phyloP scores from a whole-genome alignment of 2,888 invertebrate species.

The Mayetiola destructor region DNA sequence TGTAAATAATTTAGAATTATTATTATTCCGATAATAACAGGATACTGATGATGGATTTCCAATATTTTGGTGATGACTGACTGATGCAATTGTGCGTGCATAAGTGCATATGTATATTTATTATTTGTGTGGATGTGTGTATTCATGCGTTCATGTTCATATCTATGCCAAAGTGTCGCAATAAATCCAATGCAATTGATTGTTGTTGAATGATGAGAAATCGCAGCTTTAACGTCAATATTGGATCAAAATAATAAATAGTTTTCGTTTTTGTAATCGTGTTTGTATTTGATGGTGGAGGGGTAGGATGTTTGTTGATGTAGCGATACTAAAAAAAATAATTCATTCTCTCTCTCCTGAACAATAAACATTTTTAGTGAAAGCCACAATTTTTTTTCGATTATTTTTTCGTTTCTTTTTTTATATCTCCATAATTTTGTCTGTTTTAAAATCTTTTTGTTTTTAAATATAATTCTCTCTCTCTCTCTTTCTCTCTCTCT shows the following conservation, averaged over 20 bases:
- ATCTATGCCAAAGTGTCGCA: not conserved
- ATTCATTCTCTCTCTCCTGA: constrained; percentile 10
- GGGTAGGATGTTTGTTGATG: not conserved
- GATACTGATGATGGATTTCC: not conserved
- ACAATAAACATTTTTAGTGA: not conserved
- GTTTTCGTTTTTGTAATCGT: not conserved
- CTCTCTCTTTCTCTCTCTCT: not conserved
- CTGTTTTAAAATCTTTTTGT: not conserved
- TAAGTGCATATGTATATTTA: not conserved
- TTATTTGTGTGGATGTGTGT: not conserved
- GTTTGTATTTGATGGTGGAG: not conserved
- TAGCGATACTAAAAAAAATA: constrained; percentile 8
- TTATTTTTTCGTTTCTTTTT: not conserved
- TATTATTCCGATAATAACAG: not conserved
- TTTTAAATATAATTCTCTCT: not conserved
- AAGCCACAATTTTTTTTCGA: constrained; percentile 4
- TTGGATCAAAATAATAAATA: too few relatives aligned
- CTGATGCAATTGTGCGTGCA: not conserved
- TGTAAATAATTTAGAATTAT: not conserved
- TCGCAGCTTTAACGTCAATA: too few relatives aligned
- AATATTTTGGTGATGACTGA: not conserved
- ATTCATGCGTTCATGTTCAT: not conserved
- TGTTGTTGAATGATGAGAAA: not conserved
- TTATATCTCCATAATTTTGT: not conserved
- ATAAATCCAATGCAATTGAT: not conserved